phyloP scores from a whole-genome alignment of 2,888 invertebrate species.

The Lepidonotus clava region DNA sequence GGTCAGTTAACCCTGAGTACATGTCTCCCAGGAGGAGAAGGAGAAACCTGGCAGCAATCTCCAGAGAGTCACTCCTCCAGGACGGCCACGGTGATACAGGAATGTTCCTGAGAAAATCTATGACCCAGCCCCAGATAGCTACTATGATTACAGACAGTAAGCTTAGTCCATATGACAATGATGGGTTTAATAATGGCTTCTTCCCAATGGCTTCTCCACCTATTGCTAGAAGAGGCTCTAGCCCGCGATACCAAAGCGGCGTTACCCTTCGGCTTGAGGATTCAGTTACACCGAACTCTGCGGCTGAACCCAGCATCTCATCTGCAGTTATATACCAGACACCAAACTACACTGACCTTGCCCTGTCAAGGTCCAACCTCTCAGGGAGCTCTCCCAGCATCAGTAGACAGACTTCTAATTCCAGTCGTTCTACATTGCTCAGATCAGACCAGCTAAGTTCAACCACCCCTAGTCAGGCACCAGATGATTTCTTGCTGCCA shows the following conservation, averaged over 20 bases:
- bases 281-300: neutral
- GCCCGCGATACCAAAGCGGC: slow-evolving; percentile 9
- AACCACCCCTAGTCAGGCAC: neutral
- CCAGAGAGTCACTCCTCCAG: neutral
- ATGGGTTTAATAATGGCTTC: neutral
- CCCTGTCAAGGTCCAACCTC: neutral
- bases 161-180: slow-evolving; percentile 36
- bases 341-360: neutral
- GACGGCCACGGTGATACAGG: neutral
- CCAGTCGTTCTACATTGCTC: neutral
- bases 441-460: neutral
- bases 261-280: neutral
- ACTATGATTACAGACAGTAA: neutral
- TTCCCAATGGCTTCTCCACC: neutral
- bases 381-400: neutral
- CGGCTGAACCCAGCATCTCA: neutral
- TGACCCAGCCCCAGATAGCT: slow-evolving; percentile 3
- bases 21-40: neutral
- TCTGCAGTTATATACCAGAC: slow-evolving; percentile 14
- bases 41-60: neutral
- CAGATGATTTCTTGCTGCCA: neutral
- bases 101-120: neutral
- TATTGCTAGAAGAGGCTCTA: neutral
- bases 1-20: slow-evolving; percentile 25
- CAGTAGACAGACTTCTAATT: neutral